phyloP scores from a whole-genome alignment of 1,140 invertebrate species.

The Choristoneura fumiferana region DNA sequence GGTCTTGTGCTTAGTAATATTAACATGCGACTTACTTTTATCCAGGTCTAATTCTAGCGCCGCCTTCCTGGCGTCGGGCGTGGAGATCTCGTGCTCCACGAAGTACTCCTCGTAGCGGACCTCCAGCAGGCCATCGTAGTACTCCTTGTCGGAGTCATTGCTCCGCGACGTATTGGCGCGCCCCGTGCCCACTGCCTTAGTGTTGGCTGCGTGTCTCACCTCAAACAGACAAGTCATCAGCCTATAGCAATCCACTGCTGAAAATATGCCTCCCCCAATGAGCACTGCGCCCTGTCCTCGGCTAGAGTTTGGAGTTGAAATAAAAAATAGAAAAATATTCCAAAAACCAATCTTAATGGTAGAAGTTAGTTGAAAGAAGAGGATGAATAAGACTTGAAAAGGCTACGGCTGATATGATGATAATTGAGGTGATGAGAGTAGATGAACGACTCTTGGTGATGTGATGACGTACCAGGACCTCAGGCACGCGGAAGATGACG shows the following conservation, averaged over 20 bases:
- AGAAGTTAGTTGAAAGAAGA: neutral
- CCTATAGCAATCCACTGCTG: too few relatives aligned
- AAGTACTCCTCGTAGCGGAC: slow-evolving; percentile 77
- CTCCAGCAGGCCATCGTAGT: slow-evolving; percentile 33
- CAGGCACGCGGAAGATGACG: slow-evolving; percentile 65
- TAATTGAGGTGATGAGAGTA: neutral
- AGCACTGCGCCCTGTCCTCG: too few relatives aligned
- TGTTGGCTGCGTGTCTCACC: slow-evolving; percentile 55
- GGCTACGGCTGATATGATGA: too few relatives aligned
- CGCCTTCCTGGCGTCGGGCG: slow-evolving; percentile 63
- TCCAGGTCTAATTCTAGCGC: slow-evolving; percentile 58
- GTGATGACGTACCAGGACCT: slow-evolving; percentile 52
- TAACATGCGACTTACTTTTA: slow-evolving; percentile 66
- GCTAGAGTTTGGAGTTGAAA: too few relatives aligned
- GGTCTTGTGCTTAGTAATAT: too few relatives aligned
- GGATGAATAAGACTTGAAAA: neutral
- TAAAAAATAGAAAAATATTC: too few relatives aligned
- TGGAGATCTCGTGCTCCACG: slow-evolving; percentile 79
- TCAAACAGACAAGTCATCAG: too few relatives aligned
- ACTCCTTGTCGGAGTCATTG: slow-evolving; percentile 37
- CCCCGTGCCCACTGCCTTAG: slow-evolving; percentile 58
- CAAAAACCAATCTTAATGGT: too few relatives aligned
- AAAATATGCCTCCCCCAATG: too few relatives aligned
- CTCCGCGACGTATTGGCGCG: slow-evolving; percentile 36
- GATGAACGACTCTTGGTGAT: neutral